Conservation (phyloP, 1,140 invertebrate genomes). For the Alviniconcha marisindica region DNA sequence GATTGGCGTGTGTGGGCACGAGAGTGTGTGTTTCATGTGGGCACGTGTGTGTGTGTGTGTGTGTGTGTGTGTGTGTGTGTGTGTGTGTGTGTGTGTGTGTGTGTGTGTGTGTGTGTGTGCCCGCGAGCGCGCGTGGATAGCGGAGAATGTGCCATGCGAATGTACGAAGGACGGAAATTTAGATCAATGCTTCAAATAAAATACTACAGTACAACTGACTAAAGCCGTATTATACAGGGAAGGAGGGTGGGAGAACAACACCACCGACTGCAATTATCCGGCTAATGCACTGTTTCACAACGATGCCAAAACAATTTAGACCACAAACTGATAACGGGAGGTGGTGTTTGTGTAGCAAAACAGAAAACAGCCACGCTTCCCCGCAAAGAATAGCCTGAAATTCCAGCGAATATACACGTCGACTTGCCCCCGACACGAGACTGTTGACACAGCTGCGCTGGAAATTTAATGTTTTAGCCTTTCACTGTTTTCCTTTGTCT, state of each 20-base stretch:
- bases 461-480: not conserved
- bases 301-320: conserved; percentile 4
- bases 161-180: too few species aligned
- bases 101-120: conserved; percentile 4
- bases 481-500: conserved; percentile 4
- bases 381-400: too few species aligned
- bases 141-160: too few species aligned
- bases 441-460: conserved; percentile 9
- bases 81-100: conserved; percentile 19
- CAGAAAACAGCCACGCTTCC: too few species aligned
- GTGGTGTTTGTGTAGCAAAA: too few species aligned
- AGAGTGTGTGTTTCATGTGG: not conserved
- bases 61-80: conserved; percentile 9
- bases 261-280: not conserved
- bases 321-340: too few species aligned
- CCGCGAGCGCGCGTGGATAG: too few species aligned
- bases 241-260: not conserved
- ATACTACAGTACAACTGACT: too few species aligned
- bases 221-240: too few species aligned
- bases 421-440: not conserved
- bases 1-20: not conserved
- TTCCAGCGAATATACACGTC: too few species aligned
- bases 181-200: too few species aligned
- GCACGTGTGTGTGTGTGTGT: conserved; percentile 5
- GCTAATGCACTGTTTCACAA: conserved; percentile 10